Percentiles rank a stretch among this genome's conserved stretches.
Conservation (phyloP, 1,140 invertebrate genomes). For the Scaptomyza pallida region DNA sequence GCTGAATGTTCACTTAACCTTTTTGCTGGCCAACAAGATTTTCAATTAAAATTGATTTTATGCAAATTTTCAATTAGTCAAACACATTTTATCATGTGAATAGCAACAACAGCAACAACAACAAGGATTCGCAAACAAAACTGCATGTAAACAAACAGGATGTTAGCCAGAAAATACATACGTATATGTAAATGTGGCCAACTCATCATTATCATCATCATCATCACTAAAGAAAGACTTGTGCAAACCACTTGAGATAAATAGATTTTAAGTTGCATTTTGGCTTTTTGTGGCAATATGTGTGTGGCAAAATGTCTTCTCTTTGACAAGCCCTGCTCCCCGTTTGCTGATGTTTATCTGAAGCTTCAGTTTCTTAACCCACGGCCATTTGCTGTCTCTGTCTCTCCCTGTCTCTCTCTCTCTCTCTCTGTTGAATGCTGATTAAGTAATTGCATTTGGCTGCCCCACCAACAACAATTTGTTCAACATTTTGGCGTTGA, state of each 20-base stretch:
- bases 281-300: constrained; percentile 6
- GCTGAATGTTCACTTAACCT: constrained; percentile 75
- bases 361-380: constrained; percentile 8
- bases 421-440: constrained; percentile 60
- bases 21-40: constrained; percentile 66
- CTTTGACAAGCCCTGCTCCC: neutral
- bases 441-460: constrained; percentile 78
- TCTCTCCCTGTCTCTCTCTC: too few species aligned
- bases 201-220: constrained; percentile 7
- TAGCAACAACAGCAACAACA: constrained; percentile 22
- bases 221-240: constrained; percentile 32
- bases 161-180: constrained; percentile 9
- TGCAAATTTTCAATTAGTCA: constrained; percentile 81
- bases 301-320: constrained; percentile 10
- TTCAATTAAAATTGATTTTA: constrained; percentile 82
- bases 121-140: constrained; percentile 26
- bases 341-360: constrained; percentile 7
- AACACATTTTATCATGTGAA: constrained; percentile 54
- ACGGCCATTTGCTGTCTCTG: constrained; percentile 39
- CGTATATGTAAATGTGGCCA: constrained; percentile 26
- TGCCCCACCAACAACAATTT: constrained; percentile 58
- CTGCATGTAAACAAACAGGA: constrained; percentile 48
- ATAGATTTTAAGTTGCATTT: constrained; percentile 65
- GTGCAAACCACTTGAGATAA: constrained; percentile 74
- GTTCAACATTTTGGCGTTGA: constrained; percentile 80